Evolutionary conservation across 2,113 vertebrate genomes (phyloP).

Genomic region (Atrichornis clamosus): DNA sequence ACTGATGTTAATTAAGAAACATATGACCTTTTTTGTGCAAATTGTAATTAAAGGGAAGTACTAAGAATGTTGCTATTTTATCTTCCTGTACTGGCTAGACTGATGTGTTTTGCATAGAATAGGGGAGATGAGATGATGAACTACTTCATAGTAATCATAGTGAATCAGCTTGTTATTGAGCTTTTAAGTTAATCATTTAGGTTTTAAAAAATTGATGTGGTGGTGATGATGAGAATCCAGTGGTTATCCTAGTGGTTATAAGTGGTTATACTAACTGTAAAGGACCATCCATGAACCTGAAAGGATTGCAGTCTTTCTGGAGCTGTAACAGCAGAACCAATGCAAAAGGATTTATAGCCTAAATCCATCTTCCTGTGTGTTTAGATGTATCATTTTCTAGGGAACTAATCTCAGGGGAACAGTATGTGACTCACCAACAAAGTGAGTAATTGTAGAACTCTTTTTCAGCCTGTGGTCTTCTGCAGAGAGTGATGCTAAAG

Average conservation of each 20-base stretch:
- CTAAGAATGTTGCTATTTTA: background rate
- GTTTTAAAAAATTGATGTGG: background rate
- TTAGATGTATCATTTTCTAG: background rate
- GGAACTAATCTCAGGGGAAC: background rate
- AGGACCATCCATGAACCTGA: background rate
- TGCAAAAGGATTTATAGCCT: background rate
- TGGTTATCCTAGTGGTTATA: background rate
- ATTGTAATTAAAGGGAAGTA: background rate
- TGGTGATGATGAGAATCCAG: background rate
- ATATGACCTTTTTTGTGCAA: background rate
- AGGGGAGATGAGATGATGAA: background rate
- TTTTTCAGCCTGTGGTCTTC: background rate
- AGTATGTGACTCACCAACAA: background rate
- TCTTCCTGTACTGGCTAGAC: background rate
- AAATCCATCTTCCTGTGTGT: background rate
- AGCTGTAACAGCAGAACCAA: background rate
- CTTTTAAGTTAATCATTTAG: background rate
- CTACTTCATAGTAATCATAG: background rate
- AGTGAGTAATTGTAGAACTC: background rate
- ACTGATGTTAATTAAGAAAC: background rate
- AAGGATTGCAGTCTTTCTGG: background rate
- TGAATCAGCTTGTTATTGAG: background rate
- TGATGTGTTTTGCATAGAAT: background rate
- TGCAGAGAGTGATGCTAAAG: background rate
- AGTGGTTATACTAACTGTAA: background rate